These are phyloP conservation scores for Lordiphosa fenestrarum DNA, from an alignment of 2,888 invertebrate species.

Conservation along the genomic window DNA sequence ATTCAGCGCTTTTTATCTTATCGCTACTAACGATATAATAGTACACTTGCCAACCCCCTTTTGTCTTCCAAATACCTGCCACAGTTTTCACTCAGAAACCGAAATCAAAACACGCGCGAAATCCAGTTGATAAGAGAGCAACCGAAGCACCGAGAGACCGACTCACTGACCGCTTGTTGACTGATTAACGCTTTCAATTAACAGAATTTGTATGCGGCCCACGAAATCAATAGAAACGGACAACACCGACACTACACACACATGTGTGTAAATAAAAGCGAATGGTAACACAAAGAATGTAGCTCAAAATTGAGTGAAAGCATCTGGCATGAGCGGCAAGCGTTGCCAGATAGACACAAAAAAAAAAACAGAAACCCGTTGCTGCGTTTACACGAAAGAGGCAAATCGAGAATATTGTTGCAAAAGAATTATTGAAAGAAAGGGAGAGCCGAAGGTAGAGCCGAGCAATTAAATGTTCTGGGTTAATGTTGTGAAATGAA, in stretches of 20 bases:
- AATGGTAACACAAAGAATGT: constrained; percentile 39
- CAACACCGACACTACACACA: constrained; percentile 24
- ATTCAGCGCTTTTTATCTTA: constrained; percentile 5
- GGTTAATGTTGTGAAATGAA: too few species aligned
- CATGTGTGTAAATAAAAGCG: constrained; percentile 60
- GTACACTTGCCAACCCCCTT: constrained; percentile 23
- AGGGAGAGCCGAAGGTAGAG: too few species aligned
- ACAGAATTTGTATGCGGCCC: constrained; percentile 29
- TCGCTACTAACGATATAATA: constrained; percentile 9
- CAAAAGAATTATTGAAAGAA: too few species aligned
- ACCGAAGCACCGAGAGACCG: constrained; percentile 19
- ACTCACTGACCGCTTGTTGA: constrained; percentile 18
- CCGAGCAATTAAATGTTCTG: too few species aligned
- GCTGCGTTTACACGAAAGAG: neutral
- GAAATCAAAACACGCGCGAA: constrained; percentile 45
- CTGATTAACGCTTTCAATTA: constrained; percentile 65
- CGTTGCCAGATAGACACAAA: constrained; percentile 50
- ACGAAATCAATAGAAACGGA: constrained; percentile 56
- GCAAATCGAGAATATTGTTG: too few species aligned
- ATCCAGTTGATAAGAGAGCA: constrained; percentile 50
- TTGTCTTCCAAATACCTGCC: constrained; percentile 25
- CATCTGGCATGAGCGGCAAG: constrained; percentile 19
- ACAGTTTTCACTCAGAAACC: constrained; percentile 11
- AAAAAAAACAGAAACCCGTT: neutral
- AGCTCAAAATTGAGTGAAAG: constrained; percentile 44